Evolutionary conservation across 2,797 vertebrate genomes (phyloP).

Genomic region (Amphiprion clarkii): DNA sequence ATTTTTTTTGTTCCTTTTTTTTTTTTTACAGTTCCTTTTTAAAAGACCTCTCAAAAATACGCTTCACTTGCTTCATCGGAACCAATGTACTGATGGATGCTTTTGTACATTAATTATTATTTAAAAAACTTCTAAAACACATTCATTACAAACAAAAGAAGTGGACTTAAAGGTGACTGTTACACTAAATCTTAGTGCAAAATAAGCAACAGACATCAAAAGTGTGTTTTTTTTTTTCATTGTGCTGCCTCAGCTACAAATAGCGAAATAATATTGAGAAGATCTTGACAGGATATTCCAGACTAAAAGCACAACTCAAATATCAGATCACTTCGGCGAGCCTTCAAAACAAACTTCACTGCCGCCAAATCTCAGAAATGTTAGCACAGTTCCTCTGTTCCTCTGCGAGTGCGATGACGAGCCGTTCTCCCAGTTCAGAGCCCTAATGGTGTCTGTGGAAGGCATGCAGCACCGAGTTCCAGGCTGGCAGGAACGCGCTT

Average conservation of each 20-base stretch:
- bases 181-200: constrained; percentile 47
- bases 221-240: constrained; percentile 53
- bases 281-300: constrained; percentile 60
- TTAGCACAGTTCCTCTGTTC: constrained; percentile 65
- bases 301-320: constrained; percentile 65
- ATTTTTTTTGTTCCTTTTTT: constrained; percentile 16
- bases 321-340: constrained; percentile 71
- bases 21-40: constrained; percentile 1
- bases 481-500: constrained; percentile 75
- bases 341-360: constrained; percentile 80
- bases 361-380: constrained; percentile 65
- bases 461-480: constrained; percentile 56
- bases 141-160: constrained; percentile 40
- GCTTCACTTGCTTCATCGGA: neutral
- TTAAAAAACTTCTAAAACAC: constrained; percentile 12
- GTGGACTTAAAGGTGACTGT: constrained; percentile 35
- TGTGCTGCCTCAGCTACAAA: constrained; percentile 60
- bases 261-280: constrained; percentile 39
- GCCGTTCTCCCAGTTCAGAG: constrained; percentile 67
- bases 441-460: constrained; percentile 79
- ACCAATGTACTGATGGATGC: constrained; percentile 11
- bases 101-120: constrained; percentile 1
- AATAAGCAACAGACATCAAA: constrained; percentile 60
- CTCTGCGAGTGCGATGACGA: constrained; percentile 67
- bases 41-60: constrained; percentile 18